A percentile compares a stretch with the other conserved stretches of the same genome.
These are phyloP conservation scores for Macrostomum cliftonense DNA, from an alignment of 2,888 invertebrate species.

Conservation along the genomic window DNA sequence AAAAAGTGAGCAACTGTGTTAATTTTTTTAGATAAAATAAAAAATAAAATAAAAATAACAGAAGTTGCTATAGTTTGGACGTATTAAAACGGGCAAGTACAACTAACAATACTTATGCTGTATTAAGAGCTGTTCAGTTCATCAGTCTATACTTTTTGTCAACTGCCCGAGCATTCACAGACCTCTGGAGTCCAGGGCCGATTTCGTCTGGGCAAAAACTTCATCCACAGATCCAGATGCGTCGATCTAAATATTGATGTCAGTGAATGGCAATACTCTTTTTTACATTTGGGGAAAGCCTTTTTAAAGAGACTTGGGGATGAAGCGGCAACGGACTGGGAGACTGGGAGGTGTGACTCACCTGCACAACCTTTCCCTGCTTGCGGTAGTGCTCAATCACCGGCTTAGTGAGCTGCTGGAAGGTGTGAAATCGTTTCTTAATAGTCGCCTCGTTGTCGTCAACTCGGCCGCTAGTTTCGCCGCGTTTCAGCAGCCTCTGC, in stretches of 20 bases:
- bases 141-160: too few species aligned
- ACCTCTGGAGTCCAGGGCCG: constrained; percentile 20
- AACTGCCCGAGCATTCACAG: too few species aligned
- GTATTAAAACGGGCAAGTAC: too few species aligned
- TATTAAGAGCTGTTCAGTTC: too few species aligned
- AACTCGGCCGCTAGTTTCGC: constrained; percentile 10
- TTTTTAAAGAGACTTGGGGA: constrained; percentile 28
- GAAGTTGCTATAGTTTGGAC: too few species aligned
- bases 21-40: too few species aligned
- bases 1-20: too few species aligned
- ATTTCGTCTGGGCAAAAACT: constrained; percentile 50
- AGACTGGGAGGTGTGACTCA: neutral
- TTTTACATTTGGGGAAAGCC: constrained; percentile 9
- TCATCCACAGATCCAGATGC: constrained; percentile 57
- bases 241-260: constrained; percentile 51
- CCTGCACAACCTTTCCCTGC: constrained; percentile 8
- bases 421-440: constrained; percentile 8
- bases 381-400: constrained; percentile 12
- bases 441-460: constrained; percentile 13
- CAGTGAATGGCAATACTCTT: too few species aligned
- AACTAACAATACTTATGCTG: too few species aligned
- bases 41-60: too few species aligned
- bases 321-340: too few species aligned
- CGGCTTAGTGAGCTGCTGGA: constrained; percentile 10
- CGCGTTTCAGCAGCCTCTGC: constrained; percentile 6